Evolutionary conservation across 37 sponge, comb jelly and placozoan species (phyloP).

Genomic region (Hexactinellida sp.): DNA sequence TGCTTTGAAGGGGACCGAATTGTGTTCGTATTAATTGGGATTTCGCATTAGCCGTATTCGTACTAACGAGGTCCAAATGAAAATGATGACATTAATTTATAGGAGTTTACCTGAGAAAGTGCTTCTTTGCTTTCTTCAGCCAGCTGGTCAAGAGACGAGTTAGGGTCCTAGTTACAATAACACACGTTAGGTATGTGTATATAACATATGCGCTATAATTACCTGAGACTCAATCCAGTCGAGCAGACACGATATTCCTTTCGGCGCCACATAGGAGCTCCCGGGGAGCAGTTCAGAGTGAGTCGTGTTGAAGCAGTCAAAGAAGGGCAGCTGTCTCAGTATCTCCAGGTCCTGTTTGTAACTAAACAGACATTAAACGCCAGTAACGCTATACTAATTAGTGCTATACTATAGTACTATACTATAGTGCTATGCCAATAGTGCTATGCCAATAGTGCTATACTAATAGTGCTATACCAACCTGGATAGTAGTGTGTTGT

Average conservation of each 20-base stretch:
- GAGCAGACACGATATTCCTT: not conserved
- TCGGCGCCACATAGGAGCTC: not conserved
- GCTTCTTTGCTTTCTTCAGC: not conserved
- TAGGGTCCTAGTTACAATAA: no score
- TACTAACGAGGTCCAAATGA: no score
- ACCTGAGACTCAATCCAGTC: conserved; percentile 6
- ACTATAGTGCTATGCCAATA: not conserved
- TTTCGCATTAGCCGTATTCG: no score
- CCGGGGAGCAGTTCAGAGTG: not conserved
- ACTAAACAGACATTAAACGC: not conserved
- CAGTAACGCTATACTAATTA: not conserved
- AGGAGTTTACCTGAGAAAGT: not conserved
- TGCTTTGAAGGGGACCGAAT: no score
- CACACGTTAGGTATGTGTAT: no score
- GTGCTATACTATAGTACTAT: not conserved
- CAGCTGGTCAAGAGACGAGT: not conserved
- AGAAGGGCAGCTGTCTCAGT: not conserved
- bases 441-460: not conserved
- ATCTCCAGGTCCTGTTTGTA: not conserved
- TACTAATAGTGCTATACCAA: not conserved
- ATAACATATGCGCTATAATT: not conserved
- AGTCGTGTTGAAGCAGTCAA: not conserved
- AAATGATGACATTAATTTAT: not conserved
- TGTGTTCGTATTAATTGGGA: no score
- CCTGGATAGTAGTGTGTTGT: not conserved